Base-by-base conservation (phyloP, 2,113 vertebrate species). In the Mugil cephalus region DNA sequence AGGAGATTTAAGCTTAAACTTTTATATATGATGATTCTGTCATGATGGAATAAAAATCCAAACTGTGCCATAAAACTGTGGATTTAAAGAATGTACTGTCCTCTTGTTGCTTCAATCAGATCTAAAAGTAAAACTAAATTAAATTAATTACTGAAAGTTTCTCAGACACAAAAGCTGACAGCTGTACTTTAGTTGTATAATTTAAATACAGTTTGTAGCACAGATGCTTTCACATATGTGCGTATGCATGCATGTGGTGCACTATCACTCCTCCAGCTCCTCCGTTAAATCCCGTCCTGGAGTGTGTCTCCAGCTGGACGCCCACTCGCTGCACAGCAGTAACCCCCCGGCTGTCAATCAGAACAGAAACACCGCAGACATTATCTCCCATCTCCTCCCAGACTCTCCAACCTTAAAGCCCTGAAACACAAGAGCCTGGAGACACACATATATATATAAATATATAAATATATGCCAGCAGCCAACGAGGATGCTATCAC, bases 271-370 rank as follows among this genome's bases (percentile, higher is more conserved):
- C 24, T 1, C 8, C 18, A 58, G 39, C 55, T 82, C 69, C 14
- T 67, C 73, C 55, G 51, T 55, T 50, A 35, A 46, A 58, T 51
- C 55, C 43, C 4, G 0, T 48, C 54, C 30, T 51, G n/a, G 38
- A 62, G 50, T 58, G 51, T 61, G 68, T 66, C 62, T 83, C 82
- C 68, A 67, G 59, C 77, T 69, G 78, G 43, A 10, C 56, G 11
- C 76, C 69, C 74, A 74, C 73, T 60, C 54, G 0, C 69, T 43
- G 56, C 8, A 58, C 63, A 55, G 43, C 58, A 71, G 50, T 39
- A 54, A 21, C 63, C 52, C n/a, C 24, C 43, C 35, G 55, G 54
- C 70, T 79, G 87, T 70, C 84, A 80, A 51, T 89, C 84, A 85
- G 0, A 10, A 12, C 19, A 21, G 30, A 34, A 74, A 34, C 48